Evolutionary conservation across 2,113 vertebrate species (phyloP), one percentile per base, ranked within the genome.

Genomic region (Antechinus stuartii): DNA sequence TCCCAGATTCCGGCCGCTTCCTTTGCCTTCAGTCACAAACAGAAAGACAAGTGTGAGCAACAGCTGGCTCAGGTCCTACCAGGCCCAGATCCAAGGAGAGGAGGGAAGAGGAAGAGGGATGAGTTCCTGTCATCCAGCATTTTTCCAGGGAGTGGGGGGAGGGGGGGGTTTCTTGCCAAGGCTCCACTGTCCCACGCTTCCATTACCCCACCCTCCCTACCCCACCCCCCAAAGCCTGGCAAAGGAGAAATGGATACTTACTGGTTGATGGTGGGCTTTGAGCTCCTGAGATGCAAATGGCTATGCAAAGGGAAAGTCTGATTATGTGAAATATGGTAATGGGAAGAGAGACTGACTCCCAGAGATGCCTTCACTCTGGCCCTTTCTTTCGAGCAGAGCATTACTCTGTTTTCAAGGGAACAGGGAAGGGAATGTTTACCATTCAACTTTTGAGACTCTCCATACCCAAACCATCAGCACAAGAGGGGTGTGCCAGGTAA

Each of bases 1-100:
- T 99, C 91, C 99, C 99, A 42, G 99, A 98, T 98, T 99, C 99
- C 0, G 99, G 99, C 92, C 99, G 99, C 97, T 99, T 99, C 98
- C 99, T 99, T 98, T 99, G 98, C 99, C 99, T 99, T 98, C 97
- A 98, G 96, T 98, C 97, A 98, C 98, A 98, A 99, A 99, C 96
- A 98, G 98, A 98, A 95, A 98, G 96, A 97, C 98, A 98, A 97
- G 96, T 96, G 93, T 98, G 97, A 98, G 97, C 68, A 84, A 42
- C 93, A 97, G 95, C 91, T 30, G 68, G 35, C 68, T 42, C n/a
- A 8, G 68, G 68, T n/a, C n/a, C 68, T 94, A 90, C 96, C 95
- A 91, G 53, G 56, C 61, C 90, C 89, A 53, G 90, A 68, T 95
- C 84, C 0, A 1, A 94, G 93, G 93, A 93, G 68, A 94, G 91